Conservation (phyloP, 2,888 invertebrate species). For the Tryphoninae sp. region DNA sequence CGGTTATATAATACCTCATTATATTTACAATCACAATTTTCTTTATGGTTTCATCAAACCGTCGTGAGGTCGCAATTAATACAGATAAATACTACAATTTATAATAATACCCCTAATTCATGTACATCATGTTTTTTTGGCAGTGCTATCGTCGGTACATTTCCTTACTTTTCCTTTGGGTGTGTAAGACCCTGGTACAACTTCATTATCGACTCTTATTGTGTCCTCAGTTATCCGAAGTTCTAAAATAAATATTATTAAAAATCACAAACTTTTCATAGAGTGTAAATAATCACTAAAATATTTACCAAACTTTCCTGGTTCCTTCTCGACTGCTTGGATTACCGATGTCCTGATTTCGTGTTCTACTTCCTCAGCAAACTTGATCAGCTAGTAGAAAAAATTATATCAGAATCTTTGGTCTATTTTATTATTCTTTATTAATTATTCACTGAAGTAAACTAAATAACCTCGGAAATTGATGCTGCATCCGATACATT, state of each 20-base stretch:
- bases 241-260: constrained; percentile 79
- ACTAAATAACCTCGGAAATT: constrained; percentile 85
- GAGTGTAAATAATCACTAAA: neutral
- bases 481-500: constrained; percentile 83
- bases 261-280: neutral
- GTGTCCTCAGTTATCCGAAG: constrained; percentile 85
- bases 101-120: constrained; percentile 16
- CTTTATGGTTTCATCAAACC: neutral
- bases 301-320: constrained; percentile 83
- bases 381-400: constrained; percentile 85
- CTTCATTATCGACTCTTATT: constrained; percentile 84
- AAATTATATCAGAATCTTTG: constrained; percentile 28
- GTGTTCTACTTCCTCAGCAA: constrained; percentile 86
- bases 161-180: constrained; percentile 56
- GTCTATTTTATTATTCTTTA: neutral
- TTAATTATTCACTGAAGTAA: neutral
- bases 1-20: neutral
- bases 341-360: constrained; percentile 89
- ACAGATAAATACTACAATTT: constrained; percentile 50
- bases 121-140: constrained; percentile 29
- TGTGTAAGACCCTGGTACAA: constrained; percentile 47
- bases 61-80: neutral
- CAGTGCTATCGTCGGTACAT: constrained; percentile 45
- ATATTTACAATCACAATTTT: neutral
- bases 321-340: constrained; percentile 87